phyloP scores from a whole-genome alignment of 2,113 vertebrate genomes.

The Numida meleagris region DNA sequence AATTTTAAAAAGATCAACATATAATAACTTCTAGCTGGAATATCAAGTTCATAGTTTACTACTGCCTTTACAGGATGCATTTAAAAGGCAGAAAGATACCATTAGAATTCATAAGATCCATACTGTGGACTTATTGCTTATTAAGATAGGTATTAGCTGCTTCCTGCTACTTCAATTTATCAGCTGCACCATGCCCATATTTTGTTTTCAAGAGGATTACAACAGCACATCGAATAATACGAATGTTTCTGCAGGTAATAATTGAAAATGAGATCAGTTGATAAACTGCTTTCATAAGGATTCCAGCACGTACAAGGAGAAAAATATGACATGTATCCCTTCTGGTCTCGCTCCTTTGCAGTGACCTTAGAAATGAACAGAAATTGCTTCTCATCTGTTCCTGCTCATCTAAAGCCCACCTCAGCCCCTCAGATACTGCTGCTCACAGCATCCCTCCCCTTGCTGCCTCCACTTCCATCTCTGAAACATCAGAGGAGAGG shows the following conservation, averaged over 20 bases:
- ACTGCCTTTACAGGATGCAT: not conserved
- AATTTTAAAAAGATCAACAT: not conserved
- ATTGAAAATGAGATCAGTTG: not conserved
- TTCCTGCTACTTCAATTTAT: not conserved
- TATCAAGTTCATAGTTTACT: not conserved
- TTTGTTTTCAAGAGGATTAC: conserved; percentile 45
- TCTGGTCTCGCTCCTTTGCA: not conserved
- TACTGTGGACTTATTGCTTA: not conserved
- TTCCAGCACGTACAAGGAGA: not conserved
- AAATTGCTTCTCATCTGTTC: not conserved
- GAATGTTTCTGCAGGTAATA: not conserved
- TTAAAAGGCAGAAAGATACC: not conserved
- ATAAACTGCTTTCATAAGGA: not conserved
- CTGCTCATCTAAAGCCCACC: not conserved
- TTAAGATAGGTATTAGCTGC: not conserved
- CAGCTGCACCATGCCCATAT: not conserved
- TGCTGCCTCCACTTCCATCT: not conserved
- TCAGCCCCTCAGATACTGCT: not conserved
- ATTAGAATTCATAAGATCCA: not conserved
- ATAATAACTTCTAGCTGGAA: not conserved
- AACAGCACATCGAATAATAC: conserved; percentile 26
- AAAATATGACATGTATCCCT: not conserved
- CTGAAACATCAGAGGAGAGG: not conserved
- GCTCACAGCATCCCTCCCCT: not conserved
- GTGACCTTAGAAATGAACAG: not conserved